Evolutionary conservation across 2,888 invertebrate species (phyloP).

Genomic region (Tryphoninae sp.): DNA sequence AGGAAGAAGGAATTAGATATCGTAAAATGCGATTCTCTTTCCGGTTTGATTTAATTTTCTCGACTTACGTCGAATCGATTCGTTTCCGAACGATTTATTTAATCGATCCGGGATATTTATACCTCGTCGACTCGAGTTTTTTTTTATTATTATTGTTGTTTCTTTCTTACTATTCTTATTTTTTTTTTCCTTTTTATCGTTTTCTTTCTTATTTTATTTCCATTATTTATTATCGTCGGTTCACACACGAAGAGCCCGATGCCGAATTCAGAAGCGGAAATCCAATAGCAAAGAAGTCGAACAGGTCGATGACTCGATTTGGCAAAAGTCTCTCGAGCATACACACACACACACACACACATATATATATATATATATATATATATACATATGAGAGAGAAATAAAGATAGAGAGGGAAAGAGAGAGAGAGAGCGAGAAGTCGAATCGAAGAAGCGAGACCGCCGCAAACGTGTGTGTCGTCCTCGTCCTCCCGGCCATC

Average conservation of each 20-base stretch:
- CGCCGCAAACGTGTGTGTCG: conserved; percentile 48
- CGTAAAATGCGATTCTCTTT: too few species aligned
- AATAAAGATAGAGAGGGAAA: conserved; percentile 24
- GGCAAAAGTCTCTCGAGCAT: conserved; percentile 7
- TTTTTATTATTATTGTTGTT: too few species aligned
- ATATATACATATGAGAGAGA: conserved; percentile 18
- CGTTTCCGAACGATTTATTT: too few species aligned
- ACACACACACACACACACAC: neutral
- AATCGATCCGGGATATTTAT: too few species aligned
- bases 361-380: neutral
- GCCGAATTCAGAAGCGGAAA: conserved; percentile 57
- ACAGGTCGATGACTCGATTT: conserved; percentile 61
- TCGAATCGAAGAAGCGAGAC: conserved; percentile 58
- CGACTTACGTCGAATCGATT: too few species aligned
- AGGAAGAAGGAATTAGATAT: too few species aligned
- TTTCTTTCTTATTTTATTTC: conserved; percentile 9
- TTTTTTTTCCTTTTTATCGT: neutral
- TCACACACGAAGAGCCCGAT: neutral
- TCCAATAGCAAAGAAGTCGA: conserved; percentile 50
- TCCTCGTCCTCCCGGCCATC: conserved; percentile 39
- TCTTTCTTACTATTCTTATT: neutral
- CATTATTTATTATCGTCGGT: conserved; percentile 16
- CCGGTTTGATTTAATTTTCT: too few species aligned
- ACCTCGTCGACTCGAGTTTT: too few species aligned
- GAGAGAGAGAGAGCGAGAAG: conserved; percentile 43